phyloP scores from a whole-genome alignment of 2,113 vertebrate species.

The Antechinus flavipes region DNA sequence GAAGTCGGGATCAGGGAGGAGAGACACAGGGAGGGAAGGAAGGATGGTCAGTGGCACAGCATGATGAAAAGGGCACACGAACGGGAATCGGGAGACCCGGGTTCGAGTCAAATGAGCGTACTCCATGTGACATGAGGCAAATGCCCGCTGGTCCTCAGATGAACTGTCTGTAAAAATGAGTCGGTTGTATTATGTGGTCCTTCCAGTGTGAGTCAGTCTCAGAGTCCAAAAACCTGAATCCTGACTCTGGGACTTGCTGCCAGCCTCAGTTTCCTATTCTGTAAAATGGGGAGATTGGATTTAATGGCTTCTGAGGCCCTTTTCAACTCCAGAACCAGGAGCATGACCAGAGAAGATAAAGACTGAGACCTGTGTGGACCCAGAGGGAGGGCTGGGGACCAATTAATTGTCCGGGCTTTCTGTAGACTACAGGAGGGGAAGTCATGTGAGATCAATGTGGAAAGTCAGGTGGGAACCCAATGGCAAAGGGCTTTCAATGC shows the following conservation, averaged over 20 bases:
- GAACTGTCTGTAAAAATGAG: neutral
- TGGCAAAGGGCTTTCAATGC: neutral
- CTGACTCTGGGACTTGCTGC: neutral
- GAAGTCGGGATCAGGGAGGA: neutral
- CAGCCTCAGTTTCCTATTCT: neutral
- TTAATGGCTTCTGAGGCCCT: neutral
- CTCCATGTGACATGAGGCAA: neutral
- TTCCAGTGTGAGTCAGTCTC: neutral
- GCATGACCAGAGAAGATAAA: neutral
- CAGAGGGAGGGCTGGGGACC: neutral
- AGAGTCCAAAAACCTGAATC: neutral
- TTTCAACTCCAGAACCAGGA: neutral
- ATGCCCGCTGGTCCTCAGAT: neutral
- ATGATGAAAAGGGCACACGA: neutral
- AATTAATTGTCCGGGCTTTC: no score
- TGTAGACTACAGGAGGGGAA: no score
- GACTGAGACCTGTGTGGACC: neutral
- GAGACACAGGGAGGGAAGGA: neutral
- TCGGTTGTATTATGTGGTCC: neutral
- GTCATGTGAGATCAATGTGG: neutral
- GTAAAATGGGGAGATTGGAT: neutral
- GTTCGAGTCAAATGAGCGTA: neutral
- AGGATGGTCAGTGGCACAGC: neutral
- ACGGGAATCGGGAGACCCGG: neutral
- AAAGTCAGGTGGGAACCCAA: neutral